Percentiles rank a stretch among this genome's conserved stretches.
Evolutionary conservation across 2,888 invertebrate genomes (phyloP).

Genomic region (Autographa pulchrina): DNA sequence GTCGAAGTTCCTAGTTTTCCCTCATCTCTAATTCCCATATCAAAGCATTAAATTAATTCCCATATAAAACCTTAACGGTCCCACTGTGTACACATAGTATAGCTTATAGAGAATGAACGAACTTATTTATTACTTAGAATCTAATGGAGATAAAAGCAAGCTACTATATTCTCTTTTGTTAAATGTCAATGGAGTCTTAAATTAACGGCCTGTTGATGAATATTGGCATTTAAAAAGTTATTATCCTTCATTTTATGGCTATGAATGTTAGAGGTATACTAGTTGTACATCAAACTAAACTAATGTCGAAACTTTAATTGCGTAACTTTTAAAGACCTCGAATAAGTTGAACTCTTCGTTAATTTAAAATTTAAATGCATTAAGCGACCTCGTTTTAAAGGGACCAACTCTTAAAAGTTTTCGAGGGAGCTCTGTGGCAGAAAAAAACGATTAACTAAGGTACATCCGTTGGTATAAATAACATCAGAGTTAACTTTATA

Average conservation of each 20-base stretch:
- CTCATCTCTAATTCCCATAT: no score
- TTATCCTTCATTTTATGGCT: conserved; percentile 29
- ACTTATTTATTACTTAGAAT: no score
- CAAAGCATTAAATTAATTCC: no score
- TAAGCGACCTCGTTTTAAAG: conserved; percentile 45
- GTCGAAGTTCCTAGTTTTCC: neutral
- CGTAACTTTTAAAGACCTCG: conserved; percentile 28
- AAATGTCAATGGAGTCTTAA: neutral
- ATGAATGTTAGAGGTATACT: conserved; percentile 39
- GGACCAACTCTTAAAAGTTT: conserved; percentile 18
- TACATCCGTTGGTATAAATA: neutral
- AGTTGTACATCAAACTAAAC: conserved; percentile 39
- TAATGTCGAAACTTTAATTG: conserved; percentile 39
- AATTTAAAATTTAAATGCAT: conserved; percentile 36
- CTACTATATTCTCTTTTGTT: no score
- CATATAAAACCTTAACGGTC: no score
- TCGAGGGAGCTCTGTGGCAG: neutral
- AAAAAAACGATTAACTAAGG: neutral
- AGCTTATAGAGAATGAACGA: no score
- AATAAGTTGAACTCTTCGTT: conserved; percentile 28
- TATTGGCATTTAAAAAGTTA: conserved; percentile 7
- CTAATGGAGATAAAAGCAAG: no score
- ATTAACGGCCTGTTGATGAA: neutral
- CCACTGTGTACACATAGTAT: no score
- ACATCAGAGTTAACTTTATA: neutral